Conservation (phyloP, 2,888 invertebrate genomes). For the Parnassius apollo region DNA sequence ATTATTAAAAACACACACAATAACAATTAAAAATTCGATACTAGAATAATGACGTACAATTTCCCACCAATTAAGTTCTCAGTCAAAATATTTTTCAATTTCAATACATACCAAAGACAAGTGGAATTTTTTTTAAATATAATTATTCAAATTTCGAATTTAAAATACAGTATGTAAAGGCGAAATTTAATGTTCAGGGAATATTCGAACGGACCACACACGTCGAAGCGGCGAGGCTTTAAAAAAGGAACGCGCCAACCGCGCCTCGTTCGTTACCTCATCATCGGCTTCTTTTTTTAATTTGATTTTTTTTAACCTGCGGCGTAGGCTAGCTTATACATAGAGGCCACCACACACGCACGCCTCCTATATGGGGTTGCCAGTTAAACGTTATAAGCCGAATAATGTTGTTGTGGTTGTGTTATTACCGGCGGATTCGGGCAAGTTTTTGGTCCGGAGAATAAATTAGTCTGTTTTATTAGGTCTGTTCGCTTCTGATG, state of each 20-base stretch:
- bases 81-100: constrained; percentile 48
- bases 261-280: constrained; percentile 80
- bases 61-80: constrained; percentile 57
- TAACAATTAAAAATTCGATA: constrained; percentile 44
- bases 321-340: constrained; percentile 68
- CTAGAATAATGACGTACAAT: constrained; percentile 52
- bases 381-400: constrained; percentile 50
- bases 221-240: constrained; percentile 65
- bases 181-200: constrained; percentile 31
- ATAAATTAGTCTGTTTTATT: constrained; percentile 72
- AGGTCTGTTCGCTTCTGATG: constrained; percentile 57
- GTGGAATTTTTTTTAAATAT: constrained; percentile 35
- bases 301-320: constrained; percentile 57
- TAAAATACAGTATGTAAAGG: constrained; percentile 27
- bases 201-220: constrained; percentile 65
- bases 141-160: constrained; percentile 29
- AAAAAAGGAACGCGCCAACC: constrained; percentile 77
- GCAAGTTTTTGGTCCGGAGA: constrained; percentile 42
- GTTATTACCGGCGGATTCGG: constrained; percentile 52
- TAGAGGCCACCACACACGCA: constrained; percentile 48
- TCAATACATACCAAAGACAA: constrained; percentile 45
- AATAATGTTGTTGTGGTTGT: constrained; percentile 67
- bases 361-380: constrained; percentile 46
- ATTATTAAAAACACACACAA: constrained; percentile 32
- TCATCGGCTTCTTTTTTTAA: constrained; percentile 66